Evolutionary conservation across 2,888 invertebrate species (phyloP).

Genomic region (Andrena praecox): DNA sequence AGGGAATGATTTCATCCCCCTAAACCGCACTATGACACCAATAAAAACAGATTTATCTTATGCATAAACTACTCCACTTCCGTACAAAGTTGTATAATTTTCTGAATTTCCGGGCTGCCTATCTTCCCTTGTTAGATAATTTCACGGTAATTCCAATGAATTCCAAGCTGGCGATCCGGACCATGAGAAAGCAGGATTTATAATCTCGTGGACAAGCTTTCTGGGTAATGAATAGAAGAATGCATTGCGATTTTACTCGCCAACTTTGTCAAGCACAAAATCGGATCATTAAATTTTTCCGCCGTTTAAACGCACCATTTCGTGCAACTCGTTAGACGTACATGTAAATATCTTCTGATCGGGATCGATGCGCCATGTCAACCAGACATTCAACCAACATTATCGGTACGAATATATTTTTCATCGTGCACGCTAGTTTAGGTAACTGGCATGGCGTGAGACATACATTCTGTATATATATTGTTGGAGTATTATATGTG

Average conservation of each 20-base stretch:
- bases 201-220: conserved; percentile 35
- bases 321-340: conserved; percentile 15
- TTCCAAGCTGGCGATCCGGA: background rate
- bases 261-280: conserved; percentile 14
- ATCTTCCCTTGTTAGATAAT: no score
- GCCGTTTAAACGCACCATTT: conserved; percentile 49
- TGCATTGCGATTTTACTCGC: conserved; percentile 19
- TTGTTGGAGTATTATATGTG: background rate
- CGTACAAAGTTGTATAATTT: no score
- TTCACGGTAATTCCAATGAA: background rate
- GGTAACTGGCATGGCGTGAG: background rate
- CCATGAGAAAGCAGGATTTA: conserved; percentile 35
- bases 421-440: background rate
- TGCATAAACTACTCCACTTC: no score
- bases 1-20: no score
- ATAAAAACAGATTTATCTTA: no score
- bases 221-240: conserved; percentile 27
- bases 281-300: conserved; percentile 60
- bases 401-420: conserved; percentile 23
- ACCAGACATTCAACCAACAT: conserved; percentile 7
- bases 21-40: no score
- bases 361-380: conserved; percentile 31
- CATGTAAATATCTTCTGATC: conserved; percentile 40
- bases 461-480: background rate
- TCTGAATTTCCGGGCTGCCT: no score